Evolutionary conservation across 2,113 vertebrate species (phyloP).

Genomic region (Callopanchax toddi): DNA sequence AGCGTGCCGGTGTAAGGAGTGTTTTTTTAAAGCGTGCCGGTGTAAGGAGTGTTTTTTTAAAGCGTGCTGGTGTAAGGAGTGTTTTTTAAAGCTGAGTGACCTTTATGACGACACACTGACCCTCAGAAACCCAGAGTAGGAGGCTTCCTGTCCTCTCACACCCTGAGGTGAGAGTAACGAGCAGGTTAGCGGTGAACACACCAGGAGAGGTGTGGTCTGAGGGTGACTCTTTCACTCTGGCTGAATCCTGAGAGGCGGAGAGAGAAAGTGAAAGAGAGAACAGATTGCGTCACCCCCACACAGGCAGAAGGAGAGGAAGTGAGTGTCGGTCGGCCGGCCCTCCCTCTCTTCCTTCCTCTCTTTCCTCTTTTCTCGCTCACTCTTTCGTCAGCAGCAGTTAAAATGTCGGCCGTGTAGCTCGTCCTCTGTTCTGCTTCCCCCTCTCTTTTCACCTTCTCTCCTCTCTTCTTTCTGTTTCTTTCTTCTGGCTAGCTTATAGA

Average conservation of each 20-base stretch:
- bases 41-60: too few species aligned
- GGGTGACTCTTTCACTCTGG: too few species aligned
- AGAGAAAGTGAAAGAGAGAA: slow-evolving; percentile 54
- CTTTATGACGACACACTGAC: too few species aligned
- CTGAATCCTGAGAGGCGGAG: slow-evolving; percentile 6
- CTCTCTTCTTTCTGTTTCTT: slow-evolving; percentile 40
- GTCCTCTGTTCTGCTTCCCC: slow-evolving; percentile 61
- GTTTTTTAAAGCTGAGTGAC: too few species aligned
- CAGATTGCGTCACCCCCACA: slow-evolving; percentile 36
- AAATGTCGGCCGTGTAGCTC: slow-evolving; percentile 80
- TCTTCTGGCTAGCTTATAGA: slow-evolving; percentile 27
- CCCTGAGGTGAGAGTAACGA: too few species aligned
- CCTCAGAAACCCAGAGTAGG: too few species aligned
- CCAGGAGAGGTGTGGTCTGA: too few species aligned
- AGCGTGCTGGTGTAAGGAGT: too few species aligned
- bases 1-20: too few species aligned
- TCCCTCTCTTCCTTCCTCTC: slow-evolving; percentile 39
- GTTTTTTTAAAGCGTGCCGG: too few species aligned
- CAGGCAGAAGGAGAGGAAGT: slow-evolving; percentile 35
- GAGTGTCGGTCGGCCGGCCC: slow-evolving; percentile 33
- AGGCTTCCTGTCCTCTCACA: too few species aligned
- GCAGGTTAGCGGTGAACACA: too few species aligned
- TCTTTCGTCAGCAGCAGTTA: slow-evolving; percentile 75
- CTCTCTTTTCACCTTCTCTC: slow-evolving; percentile 59
- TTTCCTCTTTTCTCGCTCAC: slow-evolving; percentile 35